Evolutionary conservation across 2,888 invertebrate species (phyloP).

Genomic region (Cheilosia grossa): DNA sequence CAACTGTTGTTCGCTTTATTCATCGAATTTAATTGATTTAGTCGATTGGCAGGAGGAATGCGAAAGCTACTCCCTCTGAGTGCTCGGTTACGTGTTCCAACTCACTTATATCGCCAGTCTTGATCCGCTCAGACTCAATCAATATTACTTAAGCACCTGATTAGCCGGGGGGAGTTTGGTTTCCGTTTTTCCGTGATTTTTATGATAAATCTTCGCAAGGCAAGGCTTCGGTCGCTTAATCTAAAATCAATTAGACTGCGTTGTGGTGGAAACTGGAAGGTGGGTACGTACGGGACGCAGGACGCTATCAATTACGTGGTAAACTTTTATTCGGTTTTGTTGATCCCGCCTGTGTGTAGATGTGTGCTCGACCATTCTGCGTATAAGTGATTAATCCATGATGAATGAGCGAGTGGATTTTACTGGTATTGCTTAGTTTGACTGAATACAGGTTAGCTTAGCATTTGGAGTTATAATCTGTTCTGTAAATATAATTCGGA

Average conservation of each 20-base stretch:
- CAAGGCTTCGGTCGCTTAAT: conserved; percentile 1
- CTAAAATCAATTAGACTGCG: conserved; percentile 34
- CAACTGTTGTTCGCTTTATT: conserved; percentile 39
- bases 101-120: neutral
- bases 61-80: neutral
- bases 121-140: conserved; percentile 15
- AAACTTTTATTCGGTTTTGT: conserved; percentile 29
- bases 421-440: conserved; percentile 34
- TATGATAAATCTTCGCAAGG: neutral
- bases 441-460: conserved; percentile 24
- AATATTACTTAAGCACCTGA: conserved; percentile 31
- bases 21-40: conserved; percentile 40
- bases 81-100: neutral
- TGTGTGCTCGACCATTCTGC: neutral
- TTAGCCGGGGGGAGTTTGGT: neutral
- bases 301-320: conserved; percentile 26
- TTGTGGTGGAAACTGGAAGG: neutral
- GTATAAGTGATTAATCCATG: conserved; percentile 39
- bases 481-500: neutral
- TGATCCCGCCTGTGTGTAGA: conserved; percentile 1
- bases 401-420: conserved; percentile 30
- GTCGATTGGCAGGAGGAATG: conserved; percentile 21
- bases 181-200: neutral
- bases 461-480: conserved; percentile 20
- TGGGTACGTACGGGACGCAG: neutral